Percentiles rank a stretch among this genome's conserved stretches.
phyloP scores from a whole-genome alignment of 1,140 invertebrate genomes.

The Heliothis virescens region DNA sequence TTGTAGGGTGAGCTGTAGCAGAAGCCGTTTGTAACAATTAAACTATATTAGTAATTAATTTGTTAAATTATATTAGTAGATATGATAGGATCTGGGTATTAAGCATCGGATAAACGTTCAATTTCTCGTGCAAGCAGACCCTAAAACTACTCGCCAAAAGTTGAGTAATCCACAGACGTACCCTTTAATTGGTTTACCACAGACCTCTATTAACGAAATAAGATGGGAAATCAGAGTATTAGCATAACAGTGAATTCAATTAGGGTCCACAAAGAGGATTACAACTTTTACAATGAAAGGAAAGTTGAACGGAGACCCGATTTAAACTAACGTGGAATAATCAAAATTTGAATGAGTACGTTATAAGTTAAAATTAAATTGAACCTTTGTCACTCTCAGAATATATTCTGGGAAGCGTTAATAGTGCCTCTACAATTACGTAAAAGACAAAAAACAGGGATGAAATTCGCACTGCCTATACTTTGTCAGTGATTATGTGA shows the following conservation, averaged over 20 bases:
- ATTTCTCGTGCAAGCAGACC: slow-evolving; percentile 67
- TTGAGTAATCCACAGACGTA: slow-evolving; percentile 82
- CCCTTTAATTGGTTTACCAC: slow-evolving; percentile 85
- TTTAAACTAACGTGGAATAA: slow-evolving; percentile 82
- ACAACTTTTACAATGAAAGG: slow-evolving; percentile 85
- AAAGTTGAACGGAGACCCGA: slow-evolving; percentile 81
- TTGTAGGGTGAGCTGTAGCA: neutral
- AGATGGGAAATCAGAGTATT: slow-evolving; percentile 86
- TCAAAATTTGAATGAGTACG: slow-evolving; percentile 81
- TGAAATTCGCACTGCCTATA: neutral
- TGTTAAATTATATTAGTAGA: neutral
- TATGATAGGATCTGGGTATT: slow-evolving; percentile 52
- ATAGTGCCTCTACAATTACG: slow-evolving; percentile 6
- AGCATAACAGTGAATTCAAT: slow-evolving; percentile 86
- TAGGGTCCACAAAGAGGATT: slow-evolving; percentile 85
- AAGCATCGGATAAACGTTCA: slow-evolving; percentile 69
- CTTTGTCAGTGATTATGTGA: too few relatives aligned
- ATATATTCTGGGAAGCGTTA: slow-evolving; percentile 33
- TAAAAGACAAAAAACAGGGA: neutral
- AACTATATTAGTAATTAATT: too few relatives aligned
- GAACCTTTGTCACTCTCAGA: slow-evolving; percentile 44
- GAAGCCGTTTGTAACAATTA: neutral
- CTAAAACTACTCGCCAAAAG: slow-evolving; percentile 76
- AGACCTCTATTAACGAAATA: slow-evolving; percentile 86
- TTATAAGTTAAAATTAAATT: slow-evolving; percentile 78